Conservation (phyloP, 2,888 invertebrate species). For the Leucophenga maculata region DNA sequence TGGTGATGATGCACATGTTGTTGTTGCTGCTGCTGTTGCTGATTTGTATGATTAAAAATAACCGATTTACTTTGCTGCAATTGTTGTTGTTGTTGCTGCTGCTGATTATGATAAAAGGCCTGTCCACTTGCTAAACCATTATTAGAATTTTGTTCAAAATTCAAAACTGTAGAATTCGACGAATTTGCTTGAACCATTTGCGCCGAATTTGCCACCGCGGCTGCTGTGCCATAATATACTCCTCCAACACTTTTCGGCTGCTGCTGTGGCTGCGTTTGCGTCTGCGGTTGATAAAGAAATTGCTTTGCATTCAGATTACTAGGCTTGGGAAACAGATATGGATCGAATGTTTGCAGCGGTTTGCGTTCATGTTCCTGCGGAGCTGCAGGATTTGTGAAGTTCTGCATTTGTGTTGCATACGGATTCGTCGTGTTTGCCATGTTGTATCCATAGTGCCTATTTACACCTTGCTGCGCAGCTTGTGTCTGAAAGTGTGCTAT, state of each 20-base stretch:
- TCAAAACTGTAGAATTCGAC: slow-evolving; percentile 27
- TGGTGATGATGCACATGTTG: slow-evolving; percentile 40
- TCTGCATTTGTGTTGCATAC: slow-evolving; percentile 32
- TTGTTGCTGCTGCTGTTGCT: slow-evolving; percentile 43
- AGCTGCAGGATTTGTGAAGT: slow-evolving; percentile 31
- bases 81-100: slow-evolving; percentile 43
- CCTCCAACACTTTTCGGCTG: slow-evolving; percentile 28
- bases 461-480: slow-evolving; percentile 27
- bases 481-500: slow-evolving; percentile 51
- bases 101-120: slow-evolving; percentile 8
- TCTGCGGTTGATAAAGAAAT: slow-evolving; percentile 46
- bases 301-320: slow-evolving; percentile 40
- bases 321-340: slow-evolving; percentile 68
- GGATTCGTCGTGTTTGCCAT: slow-evolving; percentile 36
- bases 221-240: slow-evolving; percentile 42
- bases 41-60: slow-evolving; percentile 63
- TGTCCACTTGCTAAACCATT: too few relatives aligned
- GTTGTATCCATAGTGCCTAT: slow-evolving; percentile 32
- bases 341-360: slow-evolving; percentile 68
- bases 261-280: slow-evolving; percentile 49
- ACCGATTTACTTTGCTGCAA: slow-evolving; percentile 66
- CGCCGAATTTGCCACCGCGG: slow-evolving; percentile 44
- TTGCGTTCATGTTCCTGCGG: slow-evolving; percentile 58
- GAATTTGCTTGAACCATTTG: slow-evolving; percentile 22
- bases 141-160: too few relatives aligned